Conservation (phyloP, 2,888 invertebrate species). For the Diplazon laetatorius region DNA sequence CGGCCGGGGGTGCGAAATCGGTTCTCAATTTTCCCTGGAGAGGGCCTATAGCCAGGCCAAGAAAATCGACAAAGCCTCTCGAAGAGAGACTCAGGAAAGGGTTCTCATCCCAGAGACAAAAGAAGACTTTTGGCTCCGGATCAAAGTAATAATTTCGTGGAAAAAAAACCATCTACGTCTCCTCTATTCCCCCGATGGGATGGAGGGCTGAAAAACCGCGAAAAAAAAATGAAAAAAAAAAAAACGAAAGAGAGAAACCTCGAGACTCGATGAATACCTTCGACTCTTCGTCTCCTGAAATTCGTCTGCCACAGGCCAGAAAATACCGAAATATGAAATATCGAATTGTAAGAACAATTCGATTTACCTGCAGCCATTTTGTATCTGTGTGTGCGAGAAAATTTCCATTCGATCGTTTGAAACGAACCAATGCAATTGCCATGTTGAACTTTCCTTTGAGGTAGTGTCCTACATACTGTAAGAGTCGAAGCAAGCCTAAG, state of each 20-base stretch:
- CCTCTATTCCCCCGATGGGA: slow-evolving; percentile 34
- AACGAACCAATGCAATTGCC: slow-evolving; percentile 15
- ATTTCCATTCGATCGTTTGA: background rate
- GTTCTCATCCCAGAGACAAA: slow-evolving; percentile 56
- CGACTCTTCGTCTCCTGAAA: slow-evolving; percentile 2
- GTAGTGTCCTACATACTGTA: too few species aligned
- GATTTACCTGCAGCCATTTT: slow-evolving; percentile 27
- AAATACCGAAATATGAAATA: slow-evolving; percentile 39
- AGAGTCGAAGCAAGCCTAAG: too few species aligned
- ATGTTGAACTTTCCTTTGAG: slow-evolving; percentile 14
- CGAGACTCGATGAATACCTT: slow-evolving; percentile 26
- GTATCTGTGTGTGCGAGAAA: background rate
- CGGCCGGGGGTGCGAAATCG: slow-evolving; percentile 56
- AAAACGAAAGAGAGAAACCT: background rate
- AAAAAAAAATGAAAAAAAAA: slow-evolving; percentile 6
- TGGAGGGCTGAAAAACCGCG: slow-evolving; percentile 23
- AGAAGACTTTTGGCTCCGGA: slow-evolving; percentile 60
- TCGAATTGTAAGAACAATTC: slow-evolving; percentile 31
- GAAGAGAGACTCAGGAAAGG: slow-evolving; percentile 47
- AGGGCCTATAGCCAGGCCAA: slow-evolving; percentile 53
- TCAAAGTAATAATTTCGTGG: slow-evolving; percentile 60
- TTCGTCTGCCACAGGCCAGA: background rate
- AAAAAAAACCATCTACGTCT: slow-evolving; percentile 28
- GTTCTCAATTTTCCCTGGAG: slow-evolving; percentile 57
- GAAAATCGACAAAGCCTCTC: slow-evolving; percentile 56